These are phyloP conservation scores for Hydra vulgaris DNA, from an alignment of 30 jellyfish, hydroid and myxozoan genomes.

Conservation along the genomic window DNA sequence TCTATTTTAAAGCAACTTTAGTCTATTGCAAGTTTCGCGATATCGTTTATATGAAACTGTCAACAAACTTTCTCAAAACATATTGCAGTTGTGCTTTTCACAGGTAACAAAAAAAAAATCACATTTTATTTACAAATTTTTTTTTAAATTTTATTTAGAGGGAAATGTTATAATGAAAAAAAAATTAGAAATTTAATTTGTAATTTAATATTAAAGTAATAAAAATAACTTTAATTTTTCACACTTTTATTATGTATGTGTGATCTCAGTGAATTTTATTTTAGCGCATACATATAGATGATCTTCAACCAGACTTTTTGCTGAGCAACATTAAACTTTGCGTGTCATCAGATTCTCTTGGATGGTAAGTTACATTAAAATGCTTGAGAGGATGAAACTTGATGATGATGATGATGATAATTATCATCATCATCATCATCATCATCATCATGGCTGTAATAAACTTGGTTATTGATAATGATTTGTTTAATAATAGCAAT, in stretches of 20 bases:
- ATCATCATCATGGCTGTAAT: neutral
- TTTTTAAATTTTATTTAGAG: too few species aligned
- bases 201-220: too few species aligned
- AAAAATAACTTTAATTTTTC: too few species aligned
- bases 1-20: conserved; percentile 35
- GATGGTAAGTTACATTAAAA: conserved; percentile 22
- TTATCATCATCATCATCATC: too few species aligned
- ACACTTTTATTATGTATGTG: too few species aligned
- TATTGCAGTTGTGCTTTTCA: conserved; percentile 48
- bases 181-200: too few species aligned
- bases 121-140: too few species aligned
- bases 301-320: conserved; percentile 29
- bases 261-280: too few species aligned
- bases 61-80: conserved; percentile 34
- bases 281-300: conserved; percentile 25
- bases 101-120: too few species aligned
- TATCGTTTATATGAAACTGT: conserved; percentile 40
- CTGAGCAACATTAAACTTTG: conserved; percentile 50
- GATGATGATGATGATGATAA: neutral
- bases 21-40: conserved; percentile 38
- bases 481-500: neutral
- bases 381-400: neutral
- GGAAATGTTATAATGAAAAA: too few species aligned
- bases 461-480: neutral
- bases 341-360: conserved; percentile 41